Percentiles rank a stretch among this genome's conserved stretches.
phyloP scores from a whole-genome alignment of 2,888 invertebrate genomes.

The Tribolium freemani region DNA sequence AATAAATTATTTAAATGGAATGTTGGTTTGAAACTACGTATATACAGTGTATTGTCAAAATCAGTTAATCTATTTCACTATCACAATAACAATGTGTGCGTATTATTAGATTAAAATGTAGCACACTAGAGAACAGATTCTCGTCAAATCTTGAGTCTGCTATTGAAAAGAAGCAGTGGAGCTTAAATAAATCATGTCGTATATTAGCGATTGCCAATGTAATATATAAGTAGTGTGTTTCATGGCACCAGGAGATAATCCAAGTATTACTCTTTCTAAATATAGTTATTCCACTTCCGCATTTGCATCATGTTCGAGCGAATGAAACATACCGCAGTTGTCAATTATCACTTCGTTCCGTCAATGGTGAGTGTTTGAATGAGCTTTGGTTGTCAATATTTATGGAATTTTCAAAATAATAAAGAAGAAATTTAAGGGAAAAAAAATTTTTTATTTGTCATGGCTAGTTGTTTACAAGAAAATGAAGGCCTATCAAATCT shows the following conservation, averaged over 20 bases:
- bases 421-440: slow-evolving; percentile 10
- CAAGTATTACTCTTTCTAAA: too few species aligned
- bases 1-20: slow-evolving; percentile 2
- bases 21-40: slow-evolving; percentile 19
- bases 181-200: slow-evolving; percentile 52
- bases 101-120: slow-evolving; percentile 52
- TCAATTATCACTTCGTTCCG: slow-evolving; percentile 63
- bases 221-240: slow-evolving; percentile 55
- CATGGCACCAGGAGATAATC: background rate
- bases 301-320: background rate
- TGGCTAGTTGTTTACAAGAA: background rate
- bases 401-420: slow-evolving; percentile 19
- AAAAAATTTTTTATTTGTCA: slow-evolving; percentile 33
- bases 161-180: slow-evolving; percentile 54
- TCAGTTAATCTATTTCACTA: slow-evolving; percentile 54
- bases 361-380: slow-evolving; percentile 60
- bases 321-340: background rate
- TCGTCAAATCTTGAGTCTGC: background rate
- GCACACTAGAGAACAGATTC: slow-evolving; percentile 58
- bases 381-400: slow-evolving; percentile 37
- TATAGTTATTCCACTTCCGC: too few species aligned
- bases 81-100: slow-evolving; percentile 54
- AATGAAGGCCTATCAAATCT: slow-evolving; percentile 40
- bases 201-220: slow-evolving; percentile 61
- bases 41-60: slow-evolving; percentile 47